A percentile compares a stretch with the other conserved stretches of the same genome.
Evolutionary conservation across 2,113 vertebrate species (phyloP).

Genomic region (Pimephales promelas): DNA sequence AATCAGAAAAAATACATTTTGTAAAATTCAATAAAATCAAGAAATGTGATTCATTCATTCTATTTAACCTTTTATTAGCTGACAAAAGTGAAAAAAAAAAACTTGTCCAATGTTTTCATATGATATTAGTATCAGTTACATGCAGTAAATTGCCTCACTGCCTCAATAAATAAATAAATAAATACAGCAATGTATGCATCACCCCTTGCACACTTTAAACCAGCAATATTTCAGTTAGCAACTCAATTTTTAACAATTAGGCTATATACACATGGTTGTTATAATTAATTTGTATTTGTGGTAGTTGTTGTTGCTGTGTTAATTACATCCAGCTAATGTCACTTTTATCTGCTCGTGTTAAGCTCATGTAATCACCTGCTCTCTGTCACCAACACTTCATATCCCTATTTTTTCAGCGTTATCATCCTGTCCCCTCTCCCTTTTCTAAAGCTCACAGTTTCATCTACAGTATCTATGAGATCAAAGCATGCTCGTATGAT

Average conservation of each 20-base stretch:
- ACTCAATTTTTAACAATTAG: neutral
- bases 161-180: neutral
- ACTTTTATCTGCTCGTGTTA: neutral
- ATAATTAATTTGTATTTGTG: neutral
- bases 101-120: no score
- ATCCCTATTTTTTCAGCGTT: neutral
- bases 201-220: neutral
- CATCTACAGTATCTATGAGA: conserved; percentile 12
- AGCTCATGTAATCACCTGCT: neutral
- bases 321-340: neutral
- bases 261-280: neutral
- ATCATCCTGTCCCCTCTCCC: neutral
- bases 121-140: neutral
- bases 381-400: neutral
- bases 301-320: neutral
- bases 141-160: neutral
- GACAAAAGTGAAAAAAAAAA: no score
- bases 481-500: neutral
- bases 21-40: no score
- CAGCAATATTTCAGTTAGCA: neutral
- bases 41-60: no score
- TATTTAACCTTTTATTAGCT: no score
- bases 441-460: neutral
- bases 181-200: neutral
- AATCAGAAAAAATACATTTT: no score